A percentile compares a stretch with the other conserved stretches of the same genome.
phyloP scores from a whole-genome alignment of 2,113 vertebrate species.

The Amphilophus citrinellus region DNA sequence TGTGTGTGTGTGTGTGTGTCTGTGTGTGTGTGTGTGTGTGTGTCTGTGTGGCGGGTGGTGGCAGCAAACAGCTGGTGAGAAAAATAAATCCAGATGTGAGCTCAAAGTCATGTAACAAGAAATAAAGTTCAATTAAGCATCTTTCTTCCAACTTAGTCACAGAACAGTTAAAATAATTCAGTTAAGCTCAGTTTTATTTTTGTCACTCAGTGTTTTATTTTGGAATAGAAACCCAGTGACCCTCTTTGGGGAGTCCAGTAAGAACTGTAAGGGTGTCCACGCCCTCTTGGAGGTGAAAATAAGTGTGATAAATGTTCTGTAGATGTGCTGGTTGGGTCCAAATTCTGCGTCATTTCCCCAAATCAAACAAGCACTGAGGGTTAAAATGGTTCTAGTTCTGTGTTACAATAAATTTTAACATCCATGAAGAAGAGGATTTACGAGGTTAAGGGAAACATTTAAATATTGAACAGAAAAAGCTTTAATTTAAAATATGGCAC shows the following conservation, averaged over 20 bases:
- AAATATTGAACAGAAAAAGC: not conserved
- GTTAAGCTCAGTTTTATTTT: not conserved
- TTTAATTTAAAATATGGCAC: not conserved
- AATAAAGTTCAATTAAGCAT: not conserved
- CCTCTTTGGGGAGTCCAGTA: not conserved
- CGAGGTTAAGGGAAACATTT: not conserved
- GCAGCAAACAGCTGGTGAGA: not conserved
- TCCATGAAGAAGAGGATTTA: not conserved
- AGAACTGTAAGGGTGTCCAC: not conserved
- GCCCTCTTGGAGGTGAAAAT: not conserved
- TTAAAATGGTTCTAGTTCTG: not conserved
- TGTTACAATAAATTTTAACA: not conserved
- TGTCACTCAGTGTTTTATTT: not conserved
- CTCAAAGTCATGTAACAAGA: not conserved
- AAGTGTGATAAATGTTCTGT: not conserved
- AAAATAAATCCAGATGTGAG: not conserved
- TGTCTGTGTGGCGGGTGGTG: not conserved
- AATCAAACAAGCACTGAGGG: not conserved
- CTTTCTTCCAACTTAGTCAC: constrained; percentile 5
- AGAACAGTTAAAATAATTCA: not conserved
- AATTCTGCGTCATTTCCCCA: not conserved
- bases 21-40: not conserved
- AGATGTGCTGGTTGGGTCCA: not conserved
- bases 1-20: not conserved
- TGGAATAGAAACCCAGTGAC: not conserved